Conservation (phyloP, 2,797 vertebrate species). For the Masticophis lateralis region DNA sequence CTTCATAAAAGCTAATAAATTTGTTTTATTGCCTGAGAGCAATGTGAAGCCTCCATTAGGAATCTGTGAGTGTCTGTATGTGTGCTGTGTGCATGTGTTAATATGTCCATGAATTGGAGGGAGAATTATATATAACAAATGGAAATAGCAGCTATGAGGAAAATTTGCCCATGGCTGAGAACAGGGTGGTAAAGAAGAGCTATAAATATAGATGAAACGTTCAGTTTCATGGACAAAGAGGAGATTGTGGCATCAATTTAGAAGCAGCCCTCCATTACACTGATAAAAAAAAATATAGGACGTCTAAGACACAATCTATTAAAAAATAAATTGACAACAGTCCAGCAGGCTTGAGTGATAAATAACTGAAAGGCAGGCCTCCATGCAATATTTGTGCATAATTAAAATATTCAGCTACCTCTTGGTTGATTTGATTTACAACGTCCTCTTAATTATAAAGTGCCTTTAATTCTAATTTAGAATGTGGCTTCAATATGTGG, state of each 20-base stretch:
- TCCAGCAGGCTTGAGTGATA: constrained; percentile 61
- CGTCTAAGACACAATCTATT: constrained; percentile 59
- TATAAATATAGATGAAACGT: constrained; percentile 62
- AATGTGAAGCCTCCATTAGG: constrained; percentile 51
- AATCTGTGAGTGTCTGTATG: constrained; percentile 25
- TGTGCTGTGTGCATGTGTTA: constrained; percentile 24
- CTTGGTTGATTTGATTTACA: constrained; percentile 67
- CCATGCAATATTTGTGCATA: constrained; percentile 65
- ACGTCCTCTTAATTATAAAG: constrained; percentile 64
- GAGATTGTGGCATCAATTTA: constrained; percentile 57
- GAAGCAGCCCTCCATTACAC: constrained; percentile 50
- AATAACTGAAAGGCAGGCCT: constrained; percentile 63
- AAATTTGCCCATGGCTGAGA: constrained; percentile 42
- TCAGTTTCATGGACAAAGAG: constrained; percentile 62
- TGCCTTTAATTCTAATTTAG: constrained; percentile 65
- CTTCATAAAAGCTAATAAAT: constrained; percentile 34
- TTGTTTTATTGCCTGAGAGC: constrained; percentile 54
- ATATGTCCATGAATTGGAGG: constrained; percentile 44
- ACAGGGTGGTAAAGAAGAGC: constrained; percentile 50
- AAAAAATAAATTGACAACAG: constrained; percentile 65
- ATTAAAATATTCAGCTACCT: constrained; percentile 65
- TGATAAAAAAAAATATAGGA: constrained; percentile 60
- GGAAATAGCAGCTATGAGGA: constrained; percentile 56
- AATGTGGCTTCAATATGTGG: constrained; percentile 32
- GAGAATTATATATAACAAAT: constrained; percentile 57